Evolutionary conservation across 1,140 invertebrate species (phyloP), one percentile per base, ranked within the genome.

Genomic region (Drosophila sucinea): DNA sequence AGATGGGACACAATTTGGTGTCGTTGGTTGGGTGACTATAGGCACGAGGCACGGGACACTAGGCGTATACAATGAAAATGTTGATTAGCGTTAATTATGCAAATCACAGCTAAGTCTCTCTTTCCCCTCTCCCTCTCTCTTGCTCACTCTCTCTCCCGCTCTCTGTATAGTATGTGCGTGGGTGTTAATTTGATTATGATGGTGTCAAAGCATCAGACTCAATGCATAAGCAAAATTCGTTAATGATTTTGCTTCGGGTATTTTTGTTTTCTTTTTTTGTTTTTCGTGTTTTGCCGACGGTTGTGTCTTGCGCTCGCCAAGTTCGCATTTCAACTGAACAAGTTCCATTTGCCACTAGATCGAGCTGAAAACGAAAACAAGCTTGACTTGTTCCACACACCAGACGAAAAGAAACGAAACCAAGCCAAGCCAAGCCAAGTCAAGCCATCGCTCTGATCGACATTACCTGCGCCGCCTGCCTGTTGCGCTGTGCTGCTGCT

Each of bases 111-210:
- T 65, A 60, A 30, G 7, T 41, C 64, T 57, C 69, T 79, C 69
- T 66, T 69, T 89, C 70, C 3, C 44, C 8, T 70, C 71, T 87
- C 70, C 1, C 10, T 17, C 40, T 41, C 40, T 41, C 5, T 38
- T 1, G 2, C 35, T 10, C n/a, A 25, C 41, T 44, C 3, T 47
- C 17, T 25, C 4, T 47, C 6, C 25, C 44, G 1, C 25, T 17
- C 29, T 51, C 44, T n/a, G 32, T 38, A 10, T 44, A 40, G 33
- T n/a, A 65, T 72, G 74, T 73, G 79, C 74, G 86, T 83, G 87
- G 86, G 86, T 90, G 86, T 90, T 90, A 90, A 90, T 90, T 90
- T 69, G 69, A 90, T 90, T 90, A 86, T 71, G 78, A 63, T 61
- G 70, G 61, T 69, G 71, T 73, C 78, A 68, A 70, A 62, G 60